Percentiles rank a stretch among this genome's conserved stretches.
Conservation (phyloP, 1,140 invertebrate genomes). For the Scylla paramamosain region DNA sequence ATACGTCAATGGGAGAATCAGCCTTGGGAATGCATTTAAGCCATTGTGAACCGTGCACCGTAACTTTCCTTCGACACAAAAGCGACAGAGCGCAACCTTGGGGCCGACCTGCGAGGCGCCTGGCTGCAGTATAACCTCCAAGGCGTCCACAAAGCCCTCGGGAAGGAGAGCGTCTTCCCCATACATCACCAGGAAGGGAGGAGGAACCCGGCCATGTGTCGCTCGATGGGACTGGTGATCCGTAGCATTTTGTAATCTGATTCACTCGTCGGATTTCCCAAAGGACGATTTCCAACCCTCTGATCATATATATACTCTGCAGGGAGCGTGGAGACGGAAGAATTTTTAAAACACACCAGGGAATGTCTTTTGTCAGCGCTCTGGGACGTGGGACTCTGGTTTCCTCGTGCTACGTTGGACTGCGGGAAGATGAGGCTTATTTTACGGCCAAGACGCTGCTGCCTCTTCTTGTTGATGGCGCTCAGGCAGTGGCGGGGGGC, state of each 20-base stretch:
- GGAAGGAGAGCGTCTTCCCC: background rate
- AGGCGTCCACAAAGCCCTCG: background rate
- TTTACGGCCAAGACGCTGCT: background rate
- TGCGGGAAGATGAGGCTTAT: background rate
- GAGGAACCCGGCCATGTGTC: background rate
- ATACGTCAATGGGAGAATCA: background rate
- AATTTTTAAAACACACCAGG: constrained; percentile 12
- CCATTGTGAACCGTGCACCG: background rate
- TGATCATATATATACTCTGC: constrained; percentile 15
- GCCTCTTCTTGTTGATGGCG: background rate
- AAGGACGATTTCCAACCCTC: background rate
- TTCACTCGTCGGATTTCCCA: constrained; percentile 12
- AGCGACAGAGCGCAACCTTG: background rate
- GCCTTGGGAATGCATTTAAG: background rate
- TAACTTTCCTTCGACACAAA: background rate
- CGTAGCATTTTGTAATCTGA: constrained; percentile 22
- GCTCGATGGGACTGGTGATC: background rate
- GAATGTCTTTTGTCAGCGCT: constrained; percentile 12
- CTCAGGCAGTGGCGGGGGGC: background rate
- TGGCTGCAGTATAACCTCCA: background rate
- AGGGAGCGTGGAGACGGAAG: constrained; percentile 17
- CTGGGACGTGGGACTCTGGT: background rate
- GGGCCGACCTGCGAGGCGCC: background rate
- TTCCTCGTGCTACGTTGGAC: background rate
- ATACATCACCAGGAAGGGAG: background rate